Percentiles rank a stretch among this genome's conserved stretches.
phyloP scores from a whole-genome alignment of 2,797 vertebrate species.

The Syngnathus acus region DNA sequence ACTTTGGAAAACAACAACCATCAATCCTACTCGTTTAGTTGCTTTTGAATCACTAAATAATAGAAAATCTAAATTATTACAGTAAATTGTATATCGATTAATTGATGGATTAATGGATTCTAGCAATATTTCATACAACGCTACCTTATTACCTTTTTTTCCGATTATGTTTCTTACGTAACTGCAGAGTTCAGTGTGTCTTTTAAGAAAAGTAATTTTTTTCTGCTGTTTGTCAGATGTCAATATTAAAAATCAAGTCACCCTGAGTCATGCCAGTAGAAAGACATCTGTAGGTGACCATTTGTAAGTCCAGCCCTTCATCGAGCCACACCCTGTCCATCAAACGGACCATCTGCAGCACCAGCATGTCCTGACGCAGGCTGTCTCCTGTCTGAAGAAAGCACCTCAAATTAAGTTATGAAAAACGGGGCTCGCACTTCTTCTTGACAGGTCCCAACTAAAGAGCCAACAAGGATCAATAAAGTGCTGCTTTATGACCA shows the following conservation, averaged over 20 bases:
- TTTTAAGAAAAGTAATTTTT: not conserved
- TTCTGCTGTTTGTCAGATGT: too few species aligned
- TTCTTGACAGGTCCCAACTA: not conserved
- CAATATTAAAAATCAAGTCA: conserved; percentile 38
- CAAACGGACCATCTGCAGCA: conserved; percentile 85
- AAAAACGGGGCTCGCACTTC: not conserved
- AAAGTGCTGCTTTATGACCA: conserved; percentile 1
- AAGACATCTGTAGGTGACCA: conserved; percentile 90
- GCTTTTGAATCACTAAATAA: too few species aligned
- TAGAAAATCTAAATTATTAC: too few species aligned
- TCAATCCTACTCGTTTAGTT: too few species aligned
- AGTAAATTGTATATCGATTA: too few species aligned
- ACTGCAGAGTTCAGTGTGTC: too few species aligned
- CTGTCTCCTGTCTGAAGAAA: conserved; percentile 80
- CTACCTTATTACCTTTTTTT: not conserved
- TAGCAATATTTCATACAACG: not conserved
- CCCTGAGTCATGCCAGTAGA: conserved; percentile 80
- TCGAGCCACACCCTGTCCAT: conserved; percentile 91
- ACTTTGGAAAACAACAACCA: too few species aligned
- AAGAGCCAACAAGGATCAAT: not conserved
- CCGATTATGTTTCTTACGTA: too few species aligned
- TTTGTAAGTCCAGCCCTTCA: conserved; percentile 86
- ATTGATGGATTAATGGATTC: too few species aligned
- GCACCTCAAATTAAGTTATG: not conserved
- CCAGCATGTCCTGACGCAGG: conserved; percentile 91